Percentiles rank a stretch among this genome's conserved stretches.
Evolutionary conservation across 2,113 vertebrate species (phyloP).

Genomic region (Epinephelus moara): DNA sequence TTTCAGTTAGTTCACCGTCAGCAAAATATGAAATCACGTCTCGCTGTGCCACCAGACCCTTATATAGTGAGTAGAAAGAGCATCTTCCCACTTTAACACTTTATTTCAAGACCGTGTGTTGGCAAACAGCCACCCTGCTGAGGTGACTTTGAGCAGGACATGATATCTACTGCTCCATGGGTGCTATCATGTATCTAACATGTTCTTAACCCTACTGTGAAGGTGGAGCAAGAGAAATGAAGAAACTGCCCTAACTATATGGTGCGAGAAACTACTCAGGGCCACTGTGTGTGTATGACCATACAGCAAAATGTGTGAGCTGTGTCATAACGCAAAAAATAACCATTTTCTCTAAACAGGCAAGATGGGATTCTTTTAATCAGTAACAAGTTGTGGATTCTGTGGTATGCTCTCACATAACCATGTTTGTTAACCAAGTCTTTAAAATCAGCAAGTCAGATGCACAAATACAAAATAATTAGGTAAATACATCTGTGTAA

Average conservation of each 20-base stretch:
- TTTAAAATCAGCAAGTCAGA: neutral
- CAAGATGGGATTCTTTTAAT: neutral
- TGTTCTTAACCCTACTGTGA: neutral
- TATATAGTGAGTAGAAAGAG: constrained; percentile 17
- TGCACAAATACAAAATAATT: neutral
- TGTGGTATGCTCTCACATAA: neutral
- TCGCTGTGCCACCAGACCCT: neutral
- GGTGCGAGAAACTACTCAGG: neutral
- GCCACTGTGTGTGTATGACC: neutral
- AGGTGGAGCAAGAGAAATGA: neutral
- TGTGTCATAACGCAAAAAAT: neutral
- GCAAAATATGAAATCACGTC: constrained; percentile 10
- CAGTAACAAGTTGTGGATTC: neutral
- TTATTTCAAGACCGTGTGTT: neutral
- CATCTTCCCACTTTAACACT: constrained; percentile 21
- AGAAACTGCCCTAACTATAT: neutral
- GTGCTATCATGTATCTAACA: neutral
- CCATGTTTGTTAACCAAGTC: neutral
- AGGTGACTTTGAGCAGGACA: constrained; percentile 28
- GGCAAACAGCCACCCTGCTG: constrained; percentile 23
- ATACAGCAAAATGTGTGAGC: neutral
- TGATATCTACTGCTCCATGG: neutral
- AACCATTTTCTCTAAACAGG: neutral
- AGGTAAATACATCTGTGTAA: too few species aligned
- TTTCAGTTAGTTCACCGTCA: constrained; percentile 26